These are phyloP conservation scores for Euglossa dilemma DNA, from an alignment of 1,140 invertebrate species.

Conservation along the genomic window DNA sequence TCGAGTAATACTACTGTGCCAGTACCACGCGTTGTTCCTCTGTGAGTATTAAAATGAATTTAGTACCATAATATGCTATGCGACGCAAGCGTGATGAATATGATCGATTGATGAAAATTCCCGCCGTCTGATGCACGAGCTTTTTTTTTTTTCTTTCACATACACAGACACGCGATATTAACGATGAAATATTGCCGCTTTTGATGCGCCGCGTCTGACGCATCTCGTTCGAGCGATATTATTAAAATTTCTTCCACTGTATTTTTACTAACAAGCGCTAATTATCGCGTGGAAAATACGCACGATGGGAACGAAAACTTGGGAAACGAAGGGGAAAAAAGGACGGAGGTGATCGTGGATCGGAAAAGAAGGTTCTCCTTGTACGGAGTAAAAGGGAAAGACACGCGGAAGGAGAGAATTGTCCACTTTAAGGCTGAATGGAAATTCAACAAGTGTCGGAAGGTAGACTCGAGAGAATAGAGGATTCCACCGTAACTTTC, in stretches of 20 bases:
- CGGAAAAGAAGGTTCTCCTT: not conserved
- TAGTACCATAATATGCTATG: no score
- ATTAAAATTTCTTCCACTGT: not conserved
- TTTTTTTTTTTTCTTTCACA: not conserved
- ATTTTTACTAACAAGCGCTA: not conserved
- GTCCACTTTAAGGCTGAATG: slow-evolving; percentile 55
- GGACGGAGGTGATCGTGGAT: not conserved
- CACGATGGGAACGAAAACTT: not conserved
- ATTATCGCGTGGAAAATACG: not conserved
- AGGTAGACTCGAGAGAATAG: slow-evolving; percentile 45
- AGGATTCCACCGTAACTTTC: slow-evolving; percentile 58
- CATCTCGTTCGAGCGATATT: not conserved
- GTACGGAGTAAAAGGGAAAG: not conserved
- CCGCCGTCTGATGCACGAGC: not conserved
- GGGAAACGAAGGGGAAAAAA: not conserved
- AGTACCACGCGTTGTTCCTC: no score
- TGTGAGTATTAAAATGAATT: not conserved
- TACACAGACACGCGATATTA: no score
- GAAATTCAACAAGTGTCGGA: slow-evolving; percentile 68
- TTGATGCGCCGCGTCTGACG: not conserved
- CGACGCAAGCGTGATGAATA: not conserved
- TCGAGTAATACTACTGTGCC: not conserved
- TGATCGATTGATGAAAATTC: not conserved
- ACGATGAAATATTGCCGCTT: not conserved
- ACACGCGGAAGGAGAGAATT: slow-evolving; percentile 24